Conservation (phyloP, 2,113 vertebrate species). For the Agapornis roseicollis region DNA sequence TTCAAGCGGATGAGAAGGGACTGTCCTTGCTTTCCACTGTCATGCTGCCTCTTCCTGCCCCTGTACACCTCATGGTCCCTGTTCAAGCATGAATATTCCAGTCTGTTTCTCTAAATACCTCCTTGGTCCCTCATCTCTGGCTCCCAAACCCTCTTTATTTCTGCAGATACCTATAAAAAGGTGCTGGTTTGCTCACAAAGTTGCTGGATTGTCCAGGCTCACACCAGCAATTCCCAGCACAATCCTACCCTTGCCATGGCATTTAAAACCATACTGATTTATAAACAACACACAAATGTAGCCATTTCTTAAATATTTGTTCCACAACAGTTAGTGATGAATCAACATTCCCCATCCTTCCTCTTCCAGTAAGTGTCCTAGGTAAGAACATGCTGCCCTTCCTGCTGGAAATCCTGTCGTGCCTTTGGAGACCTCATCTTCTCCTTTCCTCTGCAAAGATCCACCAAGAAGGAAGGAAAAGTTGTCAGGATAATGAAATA, state of each 20-base stretch:
- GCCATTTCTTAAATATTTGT: background rate
- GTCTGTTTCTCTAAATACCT: background rate
- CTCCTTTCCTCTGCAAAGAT: background rate
- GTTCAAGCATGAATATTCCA: background rate
- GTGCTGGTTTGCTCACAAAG: background rate
- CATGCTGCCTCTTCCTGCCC: background rate
- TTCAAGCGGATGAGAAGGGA: background rate
- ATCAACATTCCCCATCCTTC: conserved; percentile 54
- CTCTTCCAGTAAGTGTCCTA: conserved; percentile 3
- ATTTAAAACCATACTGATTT: background rate
- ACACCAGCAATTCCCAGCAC: background rate
- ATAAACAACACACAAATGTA: background rate
- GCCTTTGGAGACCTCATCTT: background rate
- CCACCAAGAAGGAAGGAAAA: background rate
- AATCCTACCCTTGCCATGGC: background rate
- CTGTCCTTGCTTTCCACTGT: background rate
- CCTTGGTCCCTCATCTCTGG: background rate
- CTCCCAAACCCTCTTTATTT: background rate
- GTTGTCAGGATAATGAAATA: background rate
- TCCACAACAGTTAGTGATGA: background rate
- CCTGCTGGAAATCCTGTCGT: conserved; percentile 31
- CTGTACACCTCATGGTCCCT: background rate
- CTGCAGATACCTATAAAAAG: background rate
- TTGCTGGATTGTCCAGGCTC: background rate
- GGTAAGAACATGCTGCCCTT: conserved; percentile 43